Base-by-base conservation (phyloP, 2,113 vertebrate genomes). In the Salvator merianae region DNA sequence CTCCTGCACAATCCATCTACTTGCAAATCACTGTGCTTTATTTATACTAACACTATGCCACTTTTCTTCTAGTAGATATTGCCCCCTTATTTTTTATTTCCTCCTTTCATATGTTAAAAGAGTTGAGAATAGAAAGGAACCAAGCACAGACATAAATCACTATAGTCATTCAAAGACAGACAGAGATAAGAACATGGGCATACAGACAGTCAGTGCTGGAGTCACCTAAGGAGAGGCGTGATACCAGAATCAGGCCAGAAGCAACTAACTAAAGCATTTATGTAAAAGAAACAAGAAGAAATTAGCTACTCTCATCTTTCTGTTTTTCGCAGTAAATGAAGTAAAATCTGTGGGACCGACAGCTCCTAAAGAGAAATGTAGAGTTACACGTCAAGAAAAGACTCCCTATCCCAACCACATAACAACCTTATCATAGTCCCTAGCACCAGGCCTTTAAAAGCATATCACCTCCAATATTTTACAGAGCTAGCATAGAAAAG, bases 101-200 rank as follows among this genome's bases (percentile, higher is more conserved):
- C 55, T 68, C 32, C n/a, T 68, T 68, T 68, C n/a, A 1, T 85
- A 76, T 85, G 62, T 24, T 82, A 66, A 85, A 63, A 83, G 66
- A 88, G 40, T 7, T 63, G 26, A 47, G 34, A 28, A 62, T 79
- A 62, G 18, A 66, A 34, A 83, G 55, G 32, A 34, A 71, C 24
- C 3, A 77, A 2, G 74, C 55, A 59, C 16, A 59, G 55, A 55
- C 43, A 30, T 53, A 80, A 73, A 82, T 30, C 43, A 77, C 12
- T 50, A 7, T 32, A 7, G 1, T 2, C 53, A 73, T 73, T 59
- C 4, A 20, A 63, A 63, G 14, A 8, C 36, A 38, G 12, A 30
- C 5, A 14, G 6, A 62, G 43, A 9, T 47, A 71, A 53, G 16
- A 76, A 12, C 6, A 22, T 30, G 4, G 22, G 14, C 14, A 62